Evolutionary conservation across 2,888 invertebrate species (phyloP), one percentile per base, ranked within the genome.

Genomic region (Chrysina gloriosa): DNA sequence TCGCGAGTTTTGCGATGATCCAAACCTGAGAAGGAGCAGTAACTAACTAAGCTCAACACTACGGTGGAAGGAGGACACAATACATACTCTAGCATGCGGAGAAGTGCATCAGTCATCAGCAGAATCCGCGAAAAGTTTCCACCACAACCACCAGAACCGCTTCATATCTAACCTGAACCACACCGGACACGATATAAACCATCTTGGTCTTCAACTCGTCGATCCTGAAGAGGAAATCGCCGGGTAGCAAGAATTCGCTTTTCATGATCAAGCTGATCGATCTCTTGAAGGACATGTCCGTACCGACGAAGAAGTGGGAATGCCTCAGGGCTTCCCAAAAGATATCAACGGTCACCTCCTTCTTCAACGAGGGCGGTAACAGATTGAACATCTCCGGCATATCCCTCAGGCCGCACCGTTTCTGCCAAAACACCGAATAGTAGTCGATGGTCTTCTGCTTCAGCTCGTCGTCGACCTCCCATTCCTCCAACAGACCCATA

Each of bases 391-490:
- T 73, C 69, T 83, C 82, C 5, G 86, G 85, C 71, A 84, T 83
- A 5, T 42, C 42, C 54, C 83, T 83, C 23, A 86, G 84, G 14
- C 86, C 86, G 0, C 83, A 84, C 74, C 85, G 84, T 76, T 85
- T 84, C 67, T 85, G 83, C 85, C 86, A 86, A 3, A 86, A 79
- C 73, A 85, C 84, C 79, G 85, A 84, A 67, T 86, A 86, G 76
- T 85, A 86, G 69, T 72, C 68, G 9, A 63, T 63, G 14, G 73
- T 71, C 27, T 70, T 71, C 11, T 29, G 14, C 19, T 69, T 45
- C 6, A 69, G 14, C 3, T 67, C 65, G 1, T 65, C 63, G 7
- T 54, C 56, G 0, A 56, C 67, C 4, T 69, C 63, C 71, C 71
- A 71, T 23, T 67, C 45, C 0, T 71, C 45, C 25, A 71, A 11